Base-by-base conservation (phyloP, 2,888 invertebrate species). In the Fabriciana adippe region DNA sequence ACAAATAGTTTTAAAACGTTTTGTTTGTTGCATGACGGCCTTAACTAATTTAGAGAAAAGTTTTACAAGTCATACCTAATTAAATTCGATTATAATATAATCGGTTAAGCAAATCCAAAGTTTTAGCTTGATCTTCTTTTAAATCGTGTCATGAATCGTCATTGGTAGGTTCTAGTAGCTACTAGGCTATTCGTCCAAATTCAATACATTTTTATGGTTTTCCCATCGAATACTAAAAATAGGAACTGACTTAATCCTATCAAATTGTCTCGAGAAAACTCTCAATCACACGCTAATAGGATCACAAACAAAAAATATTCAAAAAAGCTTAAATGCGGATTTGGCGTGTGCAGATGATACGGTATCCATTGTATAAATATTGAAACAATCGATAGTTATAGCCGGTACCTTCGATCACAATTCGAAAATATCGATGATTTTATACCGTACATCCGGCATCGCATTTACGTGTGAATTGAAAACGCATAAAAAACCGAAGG, bases 211-310 rank as follows among this genome's bases (percentile, higher is more conserved):
- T 76, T 74, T 81, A 78, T 72, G 86, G 85, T 82, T 86, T 88
- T 86, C 74, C 86, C 85, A 70, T 73, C 64, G 69, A 60, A 72
- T 70, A 74, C 87, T 85, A 87, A 87, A 90, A 91, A 90, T 90
- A 91, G 80, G 78, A 82, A 86, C 85, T 91, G 89, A 92, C 85
- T 85, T 85, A 89, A 89, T 85, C 81, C 80, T 74, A 85, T 84
- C 85, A 87, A 90, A 90, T 86, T 88, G 83, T 89, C 86, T 86
- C 86, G 82, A 83, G 81, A 86, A 83, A 89, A 87, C 80, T 92
- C 86, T 90, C 92, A 87, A 91, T 88, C 88, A 85, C 82, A 82
- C 83, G 91, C 88, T 92, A 92, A 92, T 89, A 83, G 82, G 87
- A 87, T 81, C 81, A 83, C 88, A 90, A 88, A 91, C 78, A 90